These are phyloP conservation scores for Cyrtorhinus lividipennis DNA, from an alignment of 1,140 invertebrate genomes.

Conservation along the genomic window DNA sequence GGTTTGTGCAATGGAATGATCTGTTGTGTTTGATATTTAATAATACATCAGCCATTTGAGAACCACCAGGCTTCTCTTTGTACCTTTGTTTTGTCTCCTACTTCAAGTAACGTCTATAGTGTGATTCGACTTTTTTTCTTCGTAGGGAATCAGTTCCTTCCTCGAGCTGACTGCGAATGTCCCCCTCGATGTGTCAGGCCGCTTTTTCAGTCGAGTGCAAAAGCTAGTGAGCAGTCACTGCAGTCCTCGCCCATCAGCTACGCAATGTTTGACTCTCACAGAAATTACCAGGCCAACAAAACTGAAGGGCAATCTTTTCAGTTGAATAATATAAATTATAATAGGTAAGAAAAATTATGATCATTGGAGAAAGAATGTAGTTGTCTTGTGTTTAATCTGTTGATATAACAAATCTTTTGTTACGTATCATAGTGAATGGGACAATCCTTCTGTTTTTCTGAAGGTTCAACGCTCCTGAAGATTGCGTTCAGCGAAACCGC, in stretches of 20 bases:
- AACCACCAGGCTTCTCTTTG: too few relatives aligned
- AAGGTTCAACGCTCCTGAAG: neutral
- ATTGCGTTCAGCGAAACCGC: neutral
- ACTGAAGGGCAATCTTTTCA: neutral
- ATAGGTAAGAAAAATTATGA: constrained; percentile 29
- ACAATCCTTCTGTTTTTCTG: too few relatives aligned
- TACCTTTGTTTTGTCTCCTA: too few relatives aligned
- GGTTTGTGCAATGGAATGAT: too few relatives aligned
- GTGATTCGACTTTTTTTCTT: too few relatives aligned
- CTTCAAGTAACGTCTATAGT: too few relatives aligned
- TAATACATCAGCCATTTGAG: too few relatives aligned
- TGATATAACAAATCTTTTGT: too few relatives aligned
- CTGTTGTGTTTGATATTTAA: too few relatives aligned
- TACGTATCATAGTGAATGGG: too few relatives aligned
- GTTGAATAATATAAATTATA: constrained; percentile 18
- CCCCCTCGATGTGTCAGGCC: constrained; percentile 18
- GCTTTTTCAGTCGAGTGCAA: constrained; percentile 29
- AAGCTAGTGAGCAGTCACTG: constrained; percentile 44
- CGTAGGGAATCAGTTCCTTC: constrained; percentile 14
- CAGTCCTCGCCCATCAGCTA: constrained; percentile 61
- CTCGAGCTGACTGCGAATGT: constrained; percentile 29
- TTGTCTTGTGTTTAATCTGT: too few relatives aligned
- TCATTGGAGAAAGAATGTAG: too few relatives aligned
- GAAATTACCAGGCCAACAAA: constrained; percentile 24
- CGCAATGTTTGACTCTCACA: constrained; percentile 48